Percentiles rank a stretch among this genome's conserved stretches.
Conservation (phyloP, 2,113 vertebrate species). For the Plecotus auritus region DNA sequence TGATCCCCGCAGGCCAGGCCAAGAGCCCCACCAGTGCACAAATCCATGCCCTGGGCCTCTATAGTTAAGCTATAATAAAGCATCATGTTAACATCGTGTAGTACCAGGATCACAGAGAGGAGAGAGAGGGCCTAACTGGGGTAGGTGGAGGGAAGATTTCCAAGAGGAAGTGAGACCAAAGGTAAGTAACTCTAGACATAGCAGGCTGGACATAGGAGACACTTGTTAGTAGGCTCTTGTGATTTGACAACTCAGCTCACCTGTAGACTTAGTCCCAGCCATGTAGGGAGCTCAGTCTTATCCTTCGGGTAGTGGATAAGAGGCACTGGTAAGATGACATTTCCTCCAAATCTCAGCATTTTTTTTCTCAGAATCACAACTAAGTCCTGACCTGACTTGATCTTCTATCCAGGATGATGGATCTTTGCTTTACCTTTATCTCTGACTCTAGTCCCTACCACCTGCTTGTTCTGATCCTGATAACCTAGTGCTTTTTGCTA, state of each 20-base stretch:
- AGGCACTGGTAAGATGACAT: neutral
- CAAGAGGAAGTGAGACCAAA: neutral
- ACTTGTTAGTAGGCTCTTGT: neutral
- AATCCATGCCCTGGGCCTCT: too few relatives aligned
- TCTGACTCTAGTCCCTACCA: neutral
- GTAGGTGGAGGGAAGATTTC: neutral
- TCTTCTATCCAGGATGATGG: neutral
- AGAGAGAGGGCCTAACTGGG: neutral
- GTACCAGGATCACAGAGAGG: neutral
- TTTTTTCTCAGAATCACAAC: neutral
- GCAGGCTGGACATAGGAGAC: neutral
- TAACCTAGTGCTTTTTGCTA: neutral
- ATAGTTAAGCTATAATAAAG: neutral
- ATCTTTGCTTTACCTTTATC: neutral
- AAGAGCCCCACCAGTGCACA: too few relatives aligned
- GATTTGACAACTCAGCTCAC: neutral
- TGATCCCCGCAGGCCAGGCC: too few relatives aligned
- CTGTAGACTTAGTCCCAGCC: neutral
- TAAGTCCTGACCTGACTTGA: neutral
- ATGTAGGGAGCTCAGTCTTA: neutral
- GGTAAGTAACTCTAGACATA: neutral
- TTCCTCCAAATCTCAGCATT: neutral
- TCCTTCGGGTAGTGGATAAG: neutral
- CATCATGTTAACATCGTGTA: neutral
- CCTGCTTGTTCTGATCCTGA: neutral